A percentile compares a stretch with the other conserved stretches of the same genome.
These are phyloP conservation scores for Amblyornis subalaris DNA, from an alignment of 2,113 vertebrate species.

Conservation along the genomic window DNA sequence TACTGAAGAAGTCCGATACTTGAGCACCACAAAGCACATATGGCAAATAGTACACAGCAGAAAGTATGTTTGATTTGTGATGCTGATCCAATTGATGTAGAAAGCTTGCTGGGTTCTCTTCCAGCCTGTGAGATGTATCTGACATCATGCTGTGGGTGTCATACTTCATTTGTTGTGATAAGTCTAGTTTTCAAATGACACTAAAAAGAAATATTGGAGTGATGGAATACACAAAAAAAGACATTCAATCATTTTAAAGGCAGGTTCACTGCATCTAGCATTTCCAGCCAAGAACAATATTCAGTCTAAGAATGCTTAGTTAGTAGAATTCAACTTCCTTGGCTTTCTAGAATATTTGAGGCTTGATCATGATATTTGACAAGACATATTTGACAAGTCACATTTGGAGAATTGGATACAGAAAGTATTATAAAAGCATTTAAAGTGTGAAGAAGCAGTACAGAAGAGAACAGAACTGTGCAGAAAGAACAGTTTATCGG, in stretches of 20 bases:
- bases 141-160: not conserved
- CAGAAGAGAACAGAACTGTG: not conserved
- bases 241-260: not conserved
- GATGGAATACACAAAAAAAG: not conserved
- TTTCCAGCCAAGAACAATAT: not conserved
- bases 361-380: not conserved
- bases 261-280: not conserved
- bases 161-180: not conserved
- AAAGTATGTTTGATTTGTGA: constrained; percentile 23
- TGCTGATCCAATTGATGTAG: not conserved
- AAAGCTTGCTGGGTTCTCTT: not conserved
- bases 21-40: not conserved
- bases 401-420: not conserved
- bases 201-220: not conserved
- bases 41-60: not conserved
- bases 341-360: not conserved
- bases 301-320: not conserved
- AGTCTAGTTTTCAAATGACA: not conserved
- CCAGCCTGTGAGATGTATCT: not conserved
- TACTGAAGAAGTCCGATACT: not conserved
- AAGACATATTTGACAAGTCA: not conserved
- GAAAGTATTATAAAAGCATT: not conserved
- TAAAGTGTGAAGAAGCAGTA: not conserved
- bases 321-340: not conserved
- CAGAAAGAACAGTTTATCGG: not conserved